These are phyloP conservation scores for Trichomalopsis sarcophagae DNA, from an alignment of 1,140 invertebrate species.

Conservation along the genomic window DNA sequence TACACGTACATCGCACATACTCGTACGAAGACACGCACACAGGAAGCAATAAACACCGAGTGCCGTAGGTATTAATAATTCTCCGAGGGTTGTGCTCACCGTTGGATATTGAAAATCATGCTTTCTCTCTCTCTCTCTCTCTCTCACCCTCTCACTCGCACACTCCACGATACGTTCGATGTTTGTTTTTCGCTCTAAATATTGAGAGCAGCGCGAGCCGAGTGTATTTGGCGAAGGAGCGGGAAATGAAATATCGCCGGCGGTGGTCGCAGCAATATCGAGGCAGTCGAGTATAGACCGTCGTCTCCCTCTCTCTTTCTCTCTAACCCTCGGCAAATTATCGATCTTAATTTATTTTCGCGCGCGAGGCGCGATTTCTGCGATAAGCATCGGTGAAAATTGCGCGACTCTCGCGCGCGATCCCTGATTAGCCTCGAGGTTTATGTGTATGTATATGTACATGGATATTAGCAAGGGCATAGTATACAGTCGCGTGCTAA, in stretches of 20 bases:
- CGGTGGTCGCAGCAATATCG: neutral
- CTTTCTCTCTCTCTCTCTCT: neutral
- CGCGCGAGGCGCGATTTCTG: neutral
- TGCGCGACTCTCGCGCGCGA: neutral
- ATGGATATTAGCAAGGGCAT: no score
- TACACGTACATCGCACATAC: neutral
- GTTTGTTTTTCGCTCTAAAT: constrained; percentile 48
- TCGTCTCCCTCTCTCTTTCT: neutral
- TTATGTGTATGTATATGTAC: no score
- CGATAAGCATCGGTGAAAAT: neutral
- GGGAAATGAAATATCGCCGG: constrained; percentile 36
- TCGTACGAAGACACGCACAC: neutral
- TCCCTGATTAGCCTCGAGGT: neutral
- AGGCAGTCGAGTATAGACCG: neutral
- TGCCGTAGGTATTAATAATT: constrained; percentile 24
- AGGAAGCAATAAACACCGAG: constrained; percentile 32
- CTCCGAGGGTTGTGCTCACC: neutral
- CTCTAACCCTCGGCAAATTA: neutral
- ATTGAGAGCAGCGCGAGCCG: neutral
- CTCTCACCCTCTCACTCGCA: neutral
- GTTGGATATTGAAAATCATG: constrained; percentile 47
- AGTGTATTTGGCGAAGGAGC: constrained; percentile 19
- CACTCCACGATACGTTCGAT: constrained; percentile 1
- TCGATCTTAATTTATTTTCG: constrained; percentile 17
- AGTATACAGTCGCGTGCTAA: no score